phyloP scores from a whole-genome alignment of 2,113 vertebrate genomes.

The Petroica traversi region DNA sequence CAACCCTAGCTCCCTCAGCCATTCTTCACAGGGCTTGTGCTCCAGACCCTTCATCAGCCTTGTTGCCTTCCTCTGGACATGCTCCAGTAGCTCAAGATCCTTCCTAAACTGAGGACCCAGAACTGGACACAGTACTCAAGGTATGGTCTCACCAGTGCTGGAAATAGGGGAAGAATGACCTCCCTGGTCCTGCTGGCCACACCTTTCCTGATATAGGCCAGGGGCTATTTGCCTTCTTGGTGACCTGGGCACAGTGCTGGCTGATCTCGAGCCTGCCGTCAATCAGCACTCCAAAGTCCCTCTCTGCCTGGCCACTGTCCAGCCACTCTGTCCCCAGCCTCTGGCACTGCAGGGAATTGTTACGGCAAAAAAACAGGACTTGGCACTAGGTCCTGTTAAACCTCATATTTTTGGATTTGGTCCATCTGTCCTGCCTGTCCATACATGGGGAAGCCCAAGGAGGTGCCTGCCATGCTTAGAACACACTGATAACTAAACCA shows the following conservation, averaged over 20 bases:
- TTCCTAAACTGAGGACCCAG: neutral
- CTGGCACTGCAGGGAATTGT: rapidly evolving
- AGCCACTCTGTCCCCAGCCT: no score
- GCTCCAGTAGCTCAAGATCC: rapidly evolving
- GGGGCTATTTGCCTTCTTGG: no score
- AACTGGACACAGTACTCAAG: neutral
- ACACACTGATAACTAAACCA: neutral
- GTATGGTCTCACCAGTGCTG: rapidly evolving
- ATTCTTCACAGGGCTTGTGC: neutral
- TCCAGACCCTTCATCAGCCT: neutral
- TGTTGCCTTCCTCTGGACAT: neutral
- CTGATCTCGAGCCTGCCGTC: neutral
- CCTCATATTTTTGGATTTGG: neutral
- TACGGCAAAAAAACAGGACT: rapidly evolving
- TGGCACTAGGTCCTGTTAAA: neutral
- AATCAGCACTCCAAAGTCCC: neutral
- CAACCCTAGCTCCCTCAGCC: neutral
- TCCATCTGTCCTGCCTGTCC: neutral
- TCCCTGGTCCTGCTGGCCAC: neutral
- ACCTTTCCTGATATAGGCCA: neutral
- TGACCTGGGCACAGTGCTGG: neutral
- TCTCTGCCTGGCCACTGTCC: neutral
- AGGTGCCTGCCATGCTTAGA: neutral
- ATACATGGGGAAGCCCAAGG: neutral
- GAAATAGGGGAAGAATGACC: rapidly evolving